phyloP scores from a whole-genome alignment of 2,797 vertebrate species.

The Rhadinocentrus ornatus region DNA sequence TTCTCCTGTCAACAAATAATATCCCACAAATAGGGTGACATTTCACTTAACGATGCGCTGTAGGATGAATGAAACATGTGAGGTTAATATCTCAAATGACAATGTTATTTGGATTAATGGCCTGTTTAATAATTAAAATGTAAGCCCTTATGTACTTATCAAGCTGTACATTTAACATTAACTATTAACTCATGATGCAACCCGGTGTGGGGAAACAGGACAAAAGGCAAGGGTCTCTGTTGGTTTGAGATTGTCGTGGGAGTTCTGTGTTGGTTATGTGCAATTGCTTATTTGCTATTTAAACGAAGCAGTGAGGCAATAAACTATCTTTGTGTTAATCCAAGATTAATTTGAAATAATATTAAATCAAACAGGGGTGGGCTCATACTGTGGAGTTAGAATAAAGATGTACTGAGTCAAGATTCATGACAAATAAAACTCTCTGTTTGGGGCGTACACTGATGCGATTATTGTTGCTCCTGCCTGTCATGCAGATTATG shows the following conservation, averaged over 20 bases:
- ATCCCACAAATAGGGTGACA: not conserved
- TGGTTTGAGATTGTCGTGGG: slow-evolving; percentile 30
- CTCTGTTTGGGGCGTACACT: slow-evolving; percentile 25
- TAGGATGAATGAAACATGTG: not conserved
- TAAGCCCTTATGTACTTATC: slow-evolving; percentile 18
- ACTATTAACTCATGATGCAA: slow-evolving; percentile 42
- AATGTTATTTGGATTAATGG: slow-evolving; percentile 23
- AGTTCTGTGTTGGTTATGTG: slow-evolving; percentile 56
- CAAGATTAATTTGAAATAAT: slow-evolving; percentile 77
- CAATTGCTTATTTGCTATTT: slow-evolving; percentile 72
- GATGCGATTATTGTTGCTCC: slow-evolving; percentile 21
- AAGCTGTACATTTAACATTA: slow-evolving; percentile 45
- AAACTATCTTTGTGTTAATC: slow-evolving; percentile 77
- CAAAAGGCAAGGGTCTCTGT: slow-evolving; percentile 40
- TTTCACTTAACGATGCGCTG: not conserved
- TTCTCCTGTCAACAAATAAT: too few relatives aligned
- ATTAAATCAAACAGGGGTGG: slow-evolving; percentile 69
- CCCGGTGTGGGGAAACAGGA: slow-evolving; percentile 33
- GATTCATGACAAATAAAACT: slow-evolving; percentile 51
- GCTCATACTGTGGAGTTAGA: slow-evolving; percentile 56
- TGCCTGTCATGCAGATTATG: slow-evolving; percentile 1
- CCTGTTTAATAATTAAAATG: slow-evolving; percentile 20
- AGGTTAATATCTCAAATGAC: not conserved
- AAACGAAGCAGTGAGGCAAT: slow-evolving; percentile 68
- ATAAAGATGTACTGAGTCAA: slow-evolving; percentile 59